Conservation (phyloP, 2,888 invertebrate species). For the Malthinus seriepunctatus region DNA sequence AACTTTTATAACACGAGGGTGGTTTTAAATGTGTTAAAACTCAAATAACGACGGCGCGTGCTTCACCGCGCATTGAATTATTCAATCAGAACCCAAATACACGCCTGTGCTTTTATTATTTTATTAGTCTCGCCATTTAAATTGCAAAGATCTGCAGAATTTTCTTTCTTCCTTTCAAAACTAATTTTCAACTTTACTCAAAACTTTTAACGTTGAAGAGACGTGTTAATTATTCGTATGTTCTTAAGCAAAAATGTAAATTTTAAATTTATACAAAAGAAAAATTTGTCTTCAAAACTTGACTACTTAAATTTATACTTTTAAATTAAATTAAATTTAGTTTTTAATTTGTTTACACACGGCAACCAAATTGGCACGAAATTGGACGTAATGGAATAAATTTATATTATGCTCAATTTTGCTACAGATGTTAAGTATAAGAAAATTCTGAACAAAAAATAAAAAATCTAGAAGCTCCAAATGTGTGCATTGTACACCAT, state of each 20-base stretch:
- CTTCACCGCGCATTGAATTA: conserved; percentile 42
- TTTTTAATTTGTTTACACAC: neutral
- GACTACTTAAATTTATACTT: conserved; percentile 13
- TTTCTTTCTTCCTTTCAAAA: conserved; percentile 38
- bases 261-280: conserved; percentile 23
- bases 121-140: conserved; percentile 45
- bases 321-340: conserved; percentile 7
- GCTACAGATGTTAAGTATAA: too few relatives aligned
- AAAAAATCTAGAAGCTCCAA: too few relatives aligned
- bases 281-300: conserved; percentile 25
- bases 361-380: too few relatives aligned
- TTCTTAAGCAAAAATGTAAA: conserved; percentile 30
- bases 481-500: neutral
- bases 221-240: conserved; percentile 44
- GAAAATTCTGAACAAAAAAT: too few relatives aligned
- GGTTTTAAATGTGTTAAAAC: conserved; percentile 43
- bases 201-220: conserved; percentile 41
- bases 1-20: conserved; percentile 31
- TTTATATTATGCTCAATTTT: too few relatives aligned
- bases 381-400: too few relatives aligned
- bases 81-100: conserved; percentile 43
- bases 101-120: conserved; percentile 44
- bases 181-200: conserved; percentile 41
- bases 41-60: conserved; percentile 42
- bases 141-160: conserved; percentile 40